Percentiles rank a stretch among this genome's conserved stretches.
Evolutionary conservation across 2,113 vertebrate genomes (phyloP).

Genomic region (Climacteris rufus): DNA sequence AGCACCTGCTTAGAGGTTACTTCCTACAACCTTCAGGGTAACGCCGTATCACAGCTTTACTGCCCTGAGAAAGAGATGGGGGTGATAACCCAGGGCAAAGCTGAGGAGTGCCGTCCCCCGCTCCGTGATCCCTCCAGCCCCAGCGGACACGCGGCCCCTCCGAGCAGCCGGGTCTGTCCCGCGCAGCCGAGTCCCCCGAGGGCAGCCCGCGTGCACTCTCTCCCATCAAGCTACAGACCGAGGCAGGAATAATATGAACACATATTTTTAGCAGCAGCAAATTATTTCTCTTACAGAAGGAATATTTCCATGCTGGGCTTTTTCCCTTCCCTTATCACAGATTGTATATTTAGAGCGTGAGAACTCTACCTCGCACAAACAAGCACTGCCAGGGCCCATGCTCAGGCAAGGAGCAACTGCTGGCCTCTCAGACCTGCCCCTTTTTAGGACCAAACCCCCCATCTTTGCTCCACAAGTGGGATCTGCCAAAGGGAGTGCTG

Average conservation of each 20-base stretch:
- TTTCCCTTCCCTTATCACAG: constrained; percentile 67
- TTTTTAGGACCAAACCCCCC: neutral
- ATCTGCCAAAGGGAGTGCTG: neutral
- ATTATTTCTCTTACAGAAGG: constrained; percentile 62
- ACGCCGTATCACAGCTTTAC: neutral
- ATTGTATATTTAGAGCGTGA: constrained; percentile 71
- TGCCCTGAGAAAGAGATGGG: constrained; percentile 29
- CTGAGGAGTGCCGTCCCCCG: neutral
- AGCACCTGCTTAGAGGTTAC: constrained; percentile 55
- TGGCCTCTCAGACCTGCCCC: neutral
- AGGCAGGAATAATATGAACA: constrained; percentile 40
- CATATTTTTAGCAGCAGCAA: constrained; percentile 65
- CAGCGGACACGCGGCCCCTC: neutral
- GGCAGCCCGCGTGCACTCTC: constrained; percentile 2
- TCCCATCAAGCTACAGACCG: constrained; percentile 25
- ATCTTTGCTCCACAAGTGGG: neutral
- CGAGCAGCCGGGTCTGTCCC: neutral
- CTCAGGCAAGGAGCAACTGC: neutral
- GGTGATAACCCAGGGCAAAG: neutral
- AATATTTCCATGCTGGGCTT: constrained; percentile 66
- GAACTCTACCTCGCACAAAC: constrained; percentile 56
- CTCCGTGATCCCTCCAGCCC: neutral
- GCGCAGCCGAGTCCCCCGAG: neutral
- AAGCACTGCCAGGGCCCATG: constrained; percentile 10
- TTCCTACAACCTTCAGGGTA: neutral